Conservation (phyloP, 1,140 invertebrate genomes). For the Drosophila paulistorum region DNA sequence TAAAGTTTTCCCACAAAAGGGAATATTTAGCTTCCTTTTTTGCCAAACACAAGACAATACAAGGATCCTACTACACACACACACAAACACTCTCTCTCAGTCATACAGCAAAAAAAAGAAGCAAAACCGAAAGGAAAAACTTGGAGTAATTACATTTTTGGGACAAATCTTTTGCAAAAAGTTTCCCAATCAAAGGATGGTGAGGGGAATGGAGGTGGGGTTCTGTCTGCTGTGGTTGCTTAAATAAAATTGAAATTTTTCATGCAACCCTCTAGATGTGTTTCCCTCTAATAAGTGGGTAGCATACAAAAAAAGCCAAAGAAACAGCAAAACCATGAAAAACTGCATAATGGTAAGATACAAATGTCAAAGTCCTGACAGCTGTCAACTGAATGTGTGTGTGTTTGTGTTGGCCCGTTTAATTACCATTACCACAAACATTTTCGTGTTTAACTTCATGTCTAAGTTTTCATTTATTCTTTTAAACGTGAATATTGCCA, state of each 20-base stretch:
- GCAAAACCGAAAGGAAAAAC: conserved; percentile 15
- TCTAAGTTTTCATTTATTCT: conserved; percentile 6
- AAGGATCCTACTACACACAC: neutral
- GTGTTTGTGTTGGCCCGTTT: neutral
- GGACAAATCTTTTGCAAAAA: conserved; percentile 54
- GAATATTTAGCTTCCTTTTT: conserved; percentile 35
- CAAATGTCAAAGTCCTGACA: conserved; percentile 61
- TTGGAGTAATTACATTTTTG: conserved; percentile 67
- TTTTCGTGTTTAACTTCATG: neutral
- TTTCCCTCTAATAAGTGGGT: conserved; percentile 42
- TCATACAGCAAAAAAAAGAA: too few relatives aligned
- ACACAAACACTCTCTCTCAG: neutral
- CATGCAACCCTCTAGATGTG: neutral
- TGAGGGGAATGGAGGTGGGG: neutral
- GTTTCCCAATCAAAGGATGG: conserved; percentile 41
- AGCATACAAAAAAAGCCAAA: conserved; percentile 24
- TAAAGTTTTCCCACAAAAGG: conserved; percentile 18
- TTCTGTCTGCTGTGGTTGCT: conserved; percentile 38
- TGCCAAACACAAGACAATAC: conserved; percentile 24
- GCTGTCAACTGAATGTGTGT: conserved; percentile 20
- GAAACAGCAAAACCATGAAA: conserved; percentile 38
- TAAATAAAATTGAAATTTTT: conserved; percentile 56
- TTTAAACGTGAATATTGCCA: conserved; percentile 16
- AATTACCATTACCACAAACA: neutral
- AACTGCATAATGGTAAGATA: conserved; percentile 56